Evolutionary conservation across 2,888 invertebrate genomes (phyloP), one percentile per base, ranked within the genome.

Genomic region (Eueremaeus valkanovi): DNA sequence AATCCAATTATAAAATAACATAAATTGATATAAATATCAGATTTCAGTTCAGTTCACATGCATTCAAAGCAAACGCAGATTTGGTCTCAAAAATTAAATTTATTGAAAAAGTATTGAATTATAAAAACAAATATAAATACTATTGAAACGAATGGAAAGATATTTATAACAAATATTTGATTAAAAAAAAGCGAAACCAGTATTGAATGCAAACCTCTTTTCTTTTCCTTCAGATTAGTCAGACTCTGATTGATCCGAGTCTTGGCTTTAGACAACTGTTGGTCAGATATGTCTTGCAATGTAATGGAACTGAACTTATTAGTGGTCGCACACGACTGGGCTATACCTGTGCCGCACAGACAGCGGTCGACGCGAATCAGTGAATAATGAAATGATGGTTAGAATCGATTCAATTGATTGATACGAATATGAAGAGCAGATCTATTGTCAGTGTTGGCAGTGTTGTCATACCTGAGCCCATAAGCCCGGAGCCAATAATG

Each of bases 291-390:
- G 42, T 77, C 77, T 31, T 77, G 77, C n/a, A 77, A 42, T 21
- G 76, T 76, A 36, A 77, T 73, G 36, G 77, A 77, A 36, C 74
- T 77, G 42, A 77, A 77, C n/a, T 42, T 13, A 11, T 58, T 66
- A 21, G 61, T 73, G 18, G 75, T 75, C n/a, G 76, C 76, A 42
- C 73, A 73, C 21, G 75, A 73, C 61, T 80, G 80, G 2, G 80
- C 80, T 21, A 80, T 80, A 16, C 80, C 80, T 73, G 31, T 36
- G n/a, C n/a, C n/a, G n/a, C n/a, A n/a, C n/a, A n/a, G n/a, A n/a
- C n/a, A n/a, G 49, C 3, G 49, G 49, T n/a, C 49, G 16, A 36
- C 36, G 11, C 36, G 6, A 36, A 36, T n/a, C n/a, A n/a, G n/a
- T n/a, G n/a, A n/a, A n/a, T n/a, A n/a, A n/a, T n/a, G n/a, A n/a